Evolutionary conservation across 1,140 invertebrate species (phyloP), one percentile per base, ranked within the genome.

Genomic region (Lepidurus couesii): DNA sequence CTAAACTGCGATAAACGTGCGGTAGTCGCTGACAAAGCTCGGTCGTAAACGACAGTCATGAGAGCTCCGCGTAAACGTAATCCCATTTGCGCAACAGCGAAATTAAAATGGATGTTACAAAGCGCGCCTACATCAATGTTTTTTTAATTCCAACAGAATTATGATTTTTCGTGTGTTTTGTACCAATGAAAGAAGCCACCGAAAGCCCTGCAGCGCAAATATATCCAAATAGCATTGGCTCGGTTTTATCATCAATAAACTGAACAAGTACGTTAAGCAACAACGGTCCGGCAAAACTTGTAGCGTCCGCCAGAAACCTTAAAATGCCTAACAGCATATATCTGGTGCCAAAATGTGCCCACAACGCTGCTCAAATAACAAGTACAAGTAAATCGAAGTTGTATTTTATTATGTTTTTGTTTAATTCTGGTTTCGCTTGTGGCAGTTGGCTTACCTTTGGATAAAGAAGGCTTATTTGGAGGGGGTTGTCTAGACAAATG

Each of bases 241-340:
- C 89, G 74, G 87, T 82, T 80, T 89, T 89, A 82, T 92, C 89
- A 84, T 96, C 92, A 77, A 97, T 90, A 84, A 92, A 96, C 24
- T 85, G 87, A 8, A 98, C 90, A 7, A 98, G 86, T 83, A 87
- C 88, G 85, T 94, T 95, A 0, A 99, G 86, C 16, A 99, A 86
- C 53, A 99, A 85, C 0, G 97, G 97, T 1, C 93, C 93, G 75
- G 91, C 90, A 88, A 99, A 99, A 21, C 90, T 91, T 45, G 91
- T 87, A 79, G 88, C 87, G 85, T 99, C 97, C 4, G 92, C 90
- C 5, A 93, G 83, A 42, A 99, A 87, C 85, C 96, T 95, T 4
- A 98, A 84, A 79, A 97, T 84, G 43, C 96, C 97, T 83, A 98
- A 90, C 21, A 89, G 87, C 83, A 96, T 96, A 87, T 97, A 98